Conservation (phyloP, 2,113 vertebrate species). For the Myiopsitta monachus region DNA sequence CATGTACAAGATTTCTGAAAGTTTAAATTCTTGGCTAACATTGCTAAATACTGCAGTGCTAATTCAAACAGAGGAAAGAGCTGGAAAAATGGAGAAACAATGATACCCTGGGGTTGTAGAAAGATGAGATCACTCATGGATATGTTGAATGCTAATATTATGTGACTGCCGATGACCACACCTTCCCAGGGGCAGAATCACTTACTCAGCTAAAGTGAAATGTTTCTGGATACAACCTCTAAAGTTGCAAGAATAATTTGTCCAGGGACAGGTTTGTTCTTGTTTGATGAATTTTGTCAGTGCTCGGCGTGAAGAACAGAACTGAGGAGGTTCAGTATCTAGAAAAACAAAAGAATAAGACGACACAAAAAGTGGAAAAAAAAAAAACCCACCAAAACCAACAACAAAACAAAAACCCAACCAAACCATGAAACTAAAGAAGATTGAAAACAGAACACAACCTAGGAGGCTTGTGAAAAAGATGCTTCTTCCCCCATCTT, state of each 20-base stretch:
- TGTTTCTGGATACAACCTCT: neutral
- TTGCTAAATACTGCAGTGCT: neutral
- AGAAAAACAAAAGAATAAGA: neutral
- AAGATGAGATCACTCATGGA: slow-evolving; percentile 26
- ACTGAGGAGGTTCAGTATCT: neutral
- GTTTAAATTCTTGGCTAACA: neutral
- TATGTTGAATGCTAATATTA: slow-evolving; percentile 21
- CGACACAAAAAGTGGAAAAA: neutral
- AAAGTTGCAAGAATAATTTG: slow-evolving; percentile 23
- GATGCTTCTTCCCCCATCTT: neutral
- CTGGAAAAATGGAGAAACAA: slow-evolving; percentile 4
- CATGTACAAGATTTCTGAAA: neutral
- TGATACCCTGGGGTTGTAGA: neutral
- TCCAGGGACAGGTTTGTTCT: neutral
- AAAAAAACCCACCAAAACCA: neutral
- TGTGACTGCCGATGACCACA: slow-evolving; percentile 30
- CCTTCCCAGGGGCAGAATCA: slow-evolving; percentile 43
- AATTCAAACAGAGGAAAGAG: neutral
- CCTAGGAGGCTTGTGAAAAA: neutral
- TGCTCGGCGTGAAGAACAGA: neutral
- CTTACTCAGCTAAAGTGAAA: neutral
- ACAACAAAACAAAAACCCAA: neutral
- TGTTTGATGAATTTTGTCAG: neutral
- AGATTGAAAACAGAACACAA: neutral
- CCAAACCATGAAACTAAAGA: neutral